Percentiles rank a stretch among this genome's conserved stretches.
Conservation (phyloP, 30 jellyfish, hydroid and myxozoan species). For the Aurelia coerulea region DNA sequence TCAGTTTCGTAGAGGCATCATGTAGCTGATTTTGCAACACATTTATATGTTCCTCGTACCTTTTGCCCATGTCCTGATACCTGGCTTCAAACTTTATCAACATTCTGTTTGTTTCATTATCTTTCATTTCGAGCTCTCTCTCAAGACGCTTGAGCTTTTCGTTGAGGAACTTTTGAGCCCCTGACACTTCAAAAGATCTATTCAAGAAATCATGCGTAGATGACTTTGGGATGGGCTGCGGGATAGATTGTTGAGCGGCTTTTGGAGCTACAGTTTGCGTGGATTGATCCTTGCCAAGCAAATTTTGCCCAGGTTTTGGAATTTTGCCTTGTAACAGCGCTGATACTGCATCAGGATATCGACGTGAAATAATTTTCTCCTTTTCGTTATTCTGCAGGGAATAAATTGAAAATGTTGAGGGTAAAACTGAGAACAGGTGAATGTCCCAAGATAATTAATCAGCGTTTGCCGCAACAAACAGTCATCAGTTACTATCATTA, state of each 20-base stretch:
- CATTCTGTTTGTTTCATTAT: constrained; percentile 36
- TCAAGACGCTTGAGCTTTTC: constrained; percentile 62
- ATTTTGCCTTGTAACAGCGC: constrained; percentile 47
- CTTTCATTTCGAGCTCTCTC: constrained; percentile 71
- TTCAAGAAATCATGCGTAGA: neutral
- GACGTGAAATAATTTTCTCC: constrained; percentile 68
- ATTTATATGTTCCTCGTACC: constrained; percentile 63
- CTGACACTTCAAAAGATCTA: constrained; percentile 3
- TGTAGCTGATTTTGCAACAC: constrained; percentile 36
- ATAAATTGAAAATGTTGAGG: neutral
- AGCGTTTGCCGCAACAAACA: neutral
- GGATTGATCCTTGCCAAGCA: neutral
- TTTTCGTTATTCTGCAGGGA: constrained; percentile 70
- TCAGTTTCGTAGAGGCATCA: neutral
- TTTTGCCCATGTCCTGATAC: constrained; percentile 58
- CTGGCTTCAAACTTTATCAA: constrained; percentile 60
- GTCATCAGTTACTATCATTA: no score
- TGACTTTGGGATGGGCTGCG: neutral
- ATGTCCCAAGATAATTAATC: neutral
- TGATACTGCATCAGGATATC: constrained; percentile 78
- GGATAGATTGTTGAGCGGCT: neutral
- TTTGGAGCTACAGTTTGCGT: neutral
- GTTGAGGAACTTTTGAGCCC: constrained; percentile 47
- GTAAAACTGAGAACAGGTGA: neutral
- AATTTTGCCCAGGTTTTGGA: neutral